A percentile compares a stretch with the other conserved stretches of the same genome.
These are phyloP conservation scores for Mormyrus proboscirostris DNA, from an alignment of 2,797 vertebrate genomes.

Conservation along the genomic window DNA sequence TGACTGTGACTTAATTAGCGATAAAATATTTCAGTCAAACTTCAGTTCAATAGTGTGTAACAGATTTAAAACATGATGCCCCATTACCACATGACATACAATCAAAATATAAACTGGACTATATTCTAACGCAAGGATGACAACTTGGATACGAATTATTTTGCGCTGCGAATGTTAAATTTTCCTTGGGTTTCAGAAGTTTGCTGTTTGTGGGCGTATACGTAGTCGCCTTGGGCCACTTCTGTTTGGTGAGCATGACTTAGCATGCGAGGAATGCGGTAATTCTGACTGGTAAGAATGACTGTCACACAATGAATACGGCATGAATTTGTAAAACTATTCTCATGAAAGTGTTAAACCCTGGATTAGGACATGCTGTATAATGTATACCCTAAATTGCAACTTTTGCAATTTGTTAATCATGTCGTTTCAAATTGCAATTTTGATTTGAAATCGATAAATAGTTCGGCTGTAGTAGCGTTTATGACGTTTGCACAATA, in stretches of 20 bases:
- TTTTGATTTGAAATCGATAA: neutral
- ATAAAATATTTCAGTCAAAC: neutral
- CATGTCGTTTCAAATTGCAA: neutral
- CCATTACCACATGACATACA: neutral
- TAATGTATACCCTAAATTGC: neutral
- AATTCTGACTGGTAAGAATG: neutral
- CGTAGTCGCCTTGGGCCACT: neutral
- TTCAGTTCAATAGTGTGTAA: neutral
- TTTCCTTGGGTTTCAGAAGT: neutral
- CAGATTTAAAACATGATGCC: neutral
- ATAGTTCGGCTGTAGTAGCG: neutral
- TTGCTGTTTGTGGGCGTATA: neutral
- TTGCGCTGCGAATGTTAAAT: neutral
- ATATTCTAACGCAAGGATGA: neutral
- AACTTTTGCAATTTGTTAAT: neutral
- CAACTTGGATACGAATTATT: neutral
- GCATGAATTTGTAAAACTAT: neutral
- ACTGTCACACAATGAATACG: neutral
- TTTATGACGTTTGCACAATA: neutral
- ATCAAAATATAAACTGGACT: neutral
- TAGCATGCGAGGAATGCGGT: neutral
- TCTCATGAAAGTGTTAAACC: neutral
- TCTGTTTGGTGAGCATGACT: neutral
- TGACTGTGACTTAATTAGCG: neutral
- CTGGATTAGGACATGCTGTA: neutral